Evolutionary conservation across 2,113 vertebrate species (phyloP).

Genomic region (Tachycineta bicolor): DNA sequence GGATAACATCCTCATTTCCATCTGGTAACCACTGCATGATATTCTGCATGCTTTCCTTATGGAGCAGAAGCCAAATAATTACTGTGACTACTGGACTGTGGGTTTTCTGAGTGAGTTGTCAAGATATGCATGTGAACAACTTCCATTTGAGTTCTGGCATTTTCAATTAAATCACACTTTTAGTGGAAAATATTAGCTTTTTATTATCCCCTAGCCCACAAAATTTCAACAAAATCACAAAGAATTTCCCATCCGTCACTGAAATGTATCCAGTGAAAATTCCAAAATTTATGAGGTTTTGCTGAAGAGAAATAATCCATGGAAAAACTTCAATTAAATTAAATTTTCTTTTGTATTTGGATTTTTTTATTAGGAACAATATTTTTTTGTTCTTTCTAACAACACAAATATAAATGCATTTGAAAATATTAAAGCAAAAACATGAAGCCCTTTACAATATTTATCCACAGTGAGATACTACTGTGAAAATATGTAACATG

Average conservation of each 20-base stretch:
- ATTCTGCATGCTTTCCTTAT: background rate
- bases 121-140: background rate
- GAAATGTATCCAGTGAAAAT: background rate
- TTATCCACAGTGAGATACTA: background rate
- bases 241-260: background rate
- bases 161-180: background rate
- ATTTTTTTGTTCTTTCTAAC: background rate
- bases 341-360: background rate
- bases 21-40: background rate
- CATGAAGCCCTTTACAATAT: background rate
- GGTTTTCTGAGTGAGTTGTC: background rate
- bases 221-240: background rate
- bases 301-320: background rate
- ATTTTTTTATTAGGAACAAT: background rate
- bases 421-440: background rate
- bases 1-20: background rate
- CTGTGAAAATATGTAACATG: background rate
- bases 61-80: slow-evolving; percentile 6
- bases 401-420: background rate
- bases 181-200: background rate
- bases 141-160: background rate
- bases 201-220: background rate
- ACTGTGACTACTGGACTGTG: background rate
- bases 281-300: background rate
- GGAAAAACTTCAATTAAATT: background rate